phyloP scores from a whole-genome alignment of 2,113 vertebrate species.

The Fukomys damarensis region DNA sequence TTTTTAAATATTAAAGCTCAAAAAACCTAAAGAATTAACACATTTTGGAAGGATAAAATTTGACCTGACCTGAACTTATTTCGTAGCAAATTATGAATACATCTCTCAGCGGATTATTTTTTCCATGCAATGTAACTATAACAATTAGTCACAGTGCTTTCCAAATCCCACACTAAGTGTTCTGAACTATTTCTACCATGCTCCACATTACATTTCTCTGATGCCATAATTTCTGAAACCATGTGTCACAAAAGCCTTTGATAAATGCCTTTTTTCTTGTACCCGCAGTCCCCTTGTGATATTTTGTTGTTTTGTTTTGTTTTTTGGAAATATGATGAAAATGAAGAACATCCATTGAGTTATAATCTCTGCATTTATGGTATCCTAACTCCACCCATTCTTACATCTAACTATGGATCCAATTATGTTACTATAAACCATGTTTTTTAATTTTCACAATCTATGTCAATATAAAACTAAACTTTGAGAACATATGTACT shows the following conservation, averaged over 20 bases:
- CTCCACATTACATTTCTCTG: background rate
- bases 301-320: background rate
- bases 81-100: background rate
- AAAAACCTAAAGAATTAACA: background rate
- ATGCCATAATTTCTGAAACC: slow-evolving; percentile 11
- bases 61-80: background rate
- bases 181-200: background rate
- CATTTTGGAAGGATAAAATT: background rate
- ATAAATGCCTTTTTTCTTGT: background rate
- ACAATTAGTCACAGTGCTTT: background rate
- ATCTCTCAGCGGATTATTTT: background rate
- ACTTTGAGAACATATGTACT: background rate
- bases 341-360: background rate
- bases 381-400: background rate
- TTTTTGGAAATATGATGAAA: background rate
- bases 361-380: background rate
- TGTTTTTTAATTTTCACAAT: background rate
- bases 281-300: background rate
- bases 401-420: background rate
- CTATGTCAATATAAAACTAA: background rate
- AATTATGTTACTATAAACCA: background rate
- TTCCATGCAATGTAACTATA: background rate
- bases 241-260: background rate
- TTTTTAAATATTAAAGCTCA: slow-evolving; percentile 35
- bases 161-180: background rate